Evolutionary conservation across 2,888 invertebrate genomes (phyloP).

Genomic region (Acleris sparsana): DNA sequence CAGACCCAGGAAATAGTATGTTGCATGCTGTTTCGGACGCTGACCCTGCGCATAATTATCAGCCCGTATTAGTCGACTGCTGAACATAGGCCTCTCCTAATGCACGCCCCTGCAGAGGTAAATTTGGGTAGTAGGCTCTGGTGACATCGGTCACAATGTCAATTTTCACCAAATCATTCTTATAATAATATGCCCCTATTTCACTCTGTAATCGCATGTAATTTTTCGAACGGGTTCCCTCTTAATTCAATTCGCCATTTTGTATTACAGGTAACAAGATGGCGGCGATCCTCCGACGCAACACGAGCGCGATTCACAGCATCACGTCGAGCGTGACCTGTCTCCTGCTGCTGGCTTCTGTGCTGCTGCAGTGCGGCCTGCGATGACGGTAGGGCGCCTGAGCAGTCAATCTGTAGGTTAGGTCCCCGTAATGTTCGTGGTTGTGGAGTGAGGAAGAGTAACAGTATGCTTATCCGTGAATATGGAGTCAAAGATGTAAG

Average conservation of each 20-base stretch:
- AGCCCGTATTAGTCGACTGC: too few species aligned
- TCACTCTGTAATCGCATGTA: too few species aligned
- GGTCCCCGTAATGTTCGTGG: constrained; percentile 3
- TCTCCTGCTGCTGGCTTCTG: constrained; percentile 66
- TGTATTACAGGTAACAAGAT: constrained; percentile 76
- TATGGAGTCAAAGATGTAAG: too few species aligned
- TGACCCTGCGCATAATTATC: too few species aligned
- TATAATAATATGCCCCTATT: too few species aligned
- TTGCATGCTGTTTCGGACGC: too few species aligned
- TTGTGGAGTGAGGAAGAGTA: constrained; percentile 16
- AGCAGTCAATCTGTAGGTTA: constrained; percentile 40
- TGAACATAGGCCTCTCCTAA: too few species aligned
- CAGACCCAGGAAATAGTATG: too few species aligned
- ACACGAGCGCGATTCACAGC: constrained; percentile 78
- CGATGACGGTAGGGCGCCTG: constrained; percentile 69
- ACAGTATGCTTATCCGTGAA: not conserved
- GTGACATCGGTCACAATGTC: too few species aligned
- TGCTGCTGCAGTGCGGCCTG: constrained; percentile 68
- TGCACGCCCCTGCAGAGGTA: too few species aligned
- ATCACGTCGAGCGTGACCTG: constrained; percentile 75
- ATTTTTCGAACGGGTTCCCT: not conserved
- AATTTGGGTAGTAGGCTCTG: too few species aligned
- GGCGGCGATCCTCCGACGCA: constrained; percentile 77
- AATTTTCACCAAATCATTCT: too few species aligned
- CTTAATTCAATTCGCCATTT: constrained; percentile 15